A percentile compares a stretch with the other conserved stretches of the same genome.
phyloP scores from a whole-genome alignment of 2,113 vertebrate genomes.

The Condylura cristata region DNA sequence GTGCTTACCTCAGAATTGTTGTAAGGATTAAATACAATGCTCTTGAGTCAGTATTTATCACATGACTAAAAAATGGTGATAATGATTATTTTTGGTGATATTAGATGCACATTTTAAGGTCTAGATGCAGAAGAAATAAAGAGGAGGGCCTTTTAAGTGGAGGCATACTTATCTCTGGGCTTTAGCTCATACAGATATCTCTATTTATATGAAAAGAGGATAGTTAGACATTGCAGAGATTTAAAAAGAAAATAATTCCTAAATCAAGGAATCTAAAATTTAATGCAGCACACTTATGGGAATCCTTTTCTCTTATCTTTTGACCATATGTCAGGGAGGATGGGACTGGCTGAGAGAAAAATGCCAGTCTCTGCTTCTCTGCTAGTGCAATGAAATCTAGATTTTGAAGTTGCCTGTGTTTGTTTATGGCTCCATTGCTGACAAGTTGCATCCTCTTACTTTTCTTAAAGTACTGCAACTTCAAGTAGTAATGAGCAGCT shows the following conservation, averaged over 20 bases:
- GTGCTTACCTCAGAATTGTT: neutral
- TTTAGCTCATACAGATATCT: neutral
- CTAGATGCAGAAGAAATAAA: neutral
- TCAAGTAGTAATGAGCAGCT: neutral
- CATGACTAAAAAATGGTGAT: neutral
- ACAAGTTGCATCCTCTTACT: neutral
- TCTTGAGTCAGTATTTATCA: neutral
- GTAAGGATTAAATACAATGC: neutral
- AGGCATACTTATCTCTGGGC: neutral
- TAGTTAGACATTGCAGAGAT: neutral
- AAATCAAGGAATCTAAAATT: neutral
- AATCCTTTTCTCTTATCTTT: neutral
- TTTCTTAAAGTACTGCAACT: neutral
- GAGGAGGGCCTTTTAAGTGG: neutral
- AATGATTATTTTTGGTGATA: neutral
- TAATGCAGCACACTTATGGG: neutral
- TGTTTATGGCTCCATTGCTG: neutral
- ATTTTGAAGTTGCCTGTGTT: neutral
- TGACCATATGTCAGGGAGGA: neutral
- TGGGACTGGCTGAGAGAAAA: neutral
- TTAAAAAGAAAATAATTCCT: neutral
- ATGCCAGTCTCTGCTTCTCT: neutral
- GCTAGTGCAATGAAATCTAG: neutral
- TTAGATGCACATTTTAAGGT: neutral
- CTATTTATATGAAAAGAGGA: neutral